Conservation (phyloP, 2,113 vertebrate species). For the Leucosticte australis region DNA sequence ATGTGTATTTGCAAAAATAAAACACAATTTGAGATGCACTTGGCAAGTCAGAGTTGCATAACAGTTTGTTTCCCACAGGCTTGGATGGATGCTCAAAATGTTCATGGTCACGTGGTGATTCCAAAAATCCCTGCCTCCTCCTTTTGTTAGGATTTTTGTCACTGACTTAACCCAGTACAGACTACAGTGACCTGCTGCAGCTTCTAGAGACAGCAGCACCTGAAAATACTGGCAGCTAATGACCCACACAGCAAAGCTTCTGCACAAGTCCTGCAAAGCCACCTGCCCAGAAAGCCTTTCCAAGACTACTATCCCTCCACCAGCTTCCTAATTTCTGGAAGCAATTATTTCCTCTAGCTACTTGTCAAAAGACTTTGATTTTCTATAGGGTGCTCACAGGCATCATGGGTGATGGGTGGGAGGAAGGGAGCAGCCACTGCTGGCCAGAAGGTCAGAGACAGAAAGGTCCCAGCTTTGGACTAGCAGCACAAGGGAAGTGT, state of each 20-base stretch:
- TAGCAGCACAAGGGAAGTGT: not conserved
- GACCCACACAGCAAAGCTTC: not conserved
- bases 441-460: not conserved
- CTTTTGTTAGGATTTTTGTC: not conserved
- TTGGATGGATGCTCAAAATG: slow-evolving; percentile 30
- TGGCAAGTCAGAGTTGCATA: slow-evolving; percentile 44
- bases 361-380: not conserved
- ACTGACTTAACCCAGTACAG: not conserved
- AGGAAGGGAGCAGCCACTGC: not conserved
- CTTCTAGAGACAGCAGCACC: not conserved
- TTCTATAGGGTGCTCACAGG: not conserved
- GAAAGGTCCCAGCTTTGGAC: not conserved
- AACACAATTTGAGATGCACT: slow-evolving; percentile 53
- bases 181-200: not conserved
- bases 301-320: not conserved
- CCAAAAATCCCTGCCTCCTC: slow-evolving; percentile 21
- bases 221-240: not conserved
- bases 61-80: slow-evolving; percentile 58
- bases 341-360: not conserved
- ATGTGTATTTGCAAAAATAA: slow-evolving; percentile 20
- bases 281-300: not conserved
- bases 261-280: not conserved
- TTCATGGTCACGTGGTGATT: slow-evolving; percentile 17
- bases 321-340: not conserved
- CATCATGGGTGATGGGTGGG: fast-evolving